A percentile compares a stretch with the other conserved stretches of the same genome.
Conservation (phyloP, 1,140 invertebrate genomes). For the Drosophila miranda region DNA sequence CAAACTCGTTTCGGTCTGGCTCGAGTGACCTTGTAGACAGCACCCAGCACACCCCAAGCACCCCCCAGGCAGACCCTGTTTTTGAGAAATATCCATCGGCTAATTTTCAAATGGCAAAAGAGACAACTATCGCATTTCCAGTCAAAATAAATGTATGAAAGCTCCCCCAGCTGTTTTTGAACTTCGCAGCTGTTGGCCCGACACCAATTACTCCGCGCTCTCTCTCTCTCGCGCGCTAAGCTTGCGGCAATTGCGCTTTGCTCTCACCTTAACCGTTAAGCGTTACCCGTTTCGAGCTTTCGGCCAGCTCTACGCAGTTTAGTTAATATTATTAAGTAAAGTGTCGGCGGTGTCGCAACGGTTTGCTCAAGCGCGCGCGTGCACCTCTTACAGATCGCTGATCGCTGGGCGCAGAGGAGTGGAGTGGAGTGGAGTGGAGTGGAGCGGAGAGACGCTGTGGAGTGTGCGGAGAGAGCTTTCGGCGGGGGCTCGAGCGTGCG, state of each 20-base stretch:
- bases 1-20: constrained; percentile 14
- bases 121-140: constrained; percentile 7
- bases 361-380: constrained; percentile 35
- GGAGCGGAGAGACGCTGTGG: constrained; percentile 13
- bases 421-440: neutral
- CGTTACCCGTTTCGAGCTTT: constrained; percentile 52
- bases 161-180: constrained; percentile 57
- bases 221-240: constrained; percentile 5
- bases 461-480: constrained; percentile 13
- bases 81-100: too few relatives aligned
- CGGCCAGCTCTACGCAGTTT: constrained; percentile 35
- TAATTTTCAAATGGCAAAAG: constrained; percentile 11
- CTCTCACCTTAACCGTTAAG: constrained; percentile 42
- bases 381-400: constrained; percentile 43
- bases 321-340: constrained; percentile 75
- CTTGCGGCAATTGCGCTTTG: constrained; percentile 26
- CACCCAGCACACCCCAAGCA: neutral
- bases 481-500: constrained; percentile 18
- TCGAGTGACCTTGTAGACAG: constrained; percentile 28
- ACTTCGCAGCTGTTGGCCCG: constrained; percentile 19
- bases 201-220: constrained; percentile 19
- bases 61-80: neutral
- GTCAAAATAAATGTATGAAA: constrained; percentile 8
- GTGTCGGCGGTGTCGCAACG: constrained; percentile 67
- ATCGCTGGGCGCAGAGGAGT: constrained; percentile 27